Evolutionary conservation across 2,888 invertebrate species (phyloP), one percentile per base, ranked within the genome.

Genomic region (Dolomedes plantarius): DNA sequence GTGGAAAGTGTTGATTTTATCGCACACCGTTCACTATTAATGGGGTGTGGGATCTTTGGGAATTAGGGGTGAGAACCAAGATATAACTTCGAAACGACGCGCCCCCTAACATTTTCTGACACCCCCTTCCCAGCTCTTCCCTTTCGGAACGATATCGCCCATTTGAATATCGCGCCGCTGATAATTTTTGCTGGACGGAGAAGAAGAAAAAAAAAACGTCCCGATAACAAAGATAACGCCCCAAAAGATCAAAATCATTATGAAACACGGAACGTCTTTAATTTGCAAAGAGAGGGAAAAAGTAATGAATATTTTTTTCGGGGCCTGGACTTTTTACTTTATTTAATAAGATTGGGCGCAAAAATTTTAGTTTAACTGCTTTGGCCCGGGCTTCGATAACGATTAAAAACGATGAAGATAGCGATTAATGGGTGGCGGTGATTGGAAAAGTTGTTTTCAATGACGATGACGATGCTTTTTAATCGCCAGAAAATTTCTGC

Each of bases 341-440:
- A 85, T 85, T 85, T 85, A 85, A 85, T 85, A 85, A 85, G 83
- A 85, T 85, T 77, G 83, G 67, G 16, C 39, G 77, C 65, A 85
- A 56, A 85, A 85, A 77, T 85, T 85, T 85, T 78, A 85, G 83
- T 85, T 85, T 85, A 85, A 85, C 83, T 78, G 83, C 83, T 77
- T 85, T 85, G 83, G 83, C 83, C 83, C 36, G 83, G 77, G 73
- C 83, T 77, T 77, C 83, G 83, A 85, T 85, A 85, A 78, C 83
- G 83, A 85, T 85, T 85, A 85, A 85, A 85, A 85, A 68, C 83
- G 83, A 85, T 85, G 64, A 72, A 71, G 83, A 85, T 85, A 85
- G 73, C 82, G 76, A 85, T 85, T 85, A 85, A 85, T 85, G 83
- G 72, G 28, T n/a, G 32, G n/a, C 50, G 73, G 71, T 85, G 83